Conservation (phyloP, 2,797 vertebrate species). For the Diplodus sargus region DNA sequence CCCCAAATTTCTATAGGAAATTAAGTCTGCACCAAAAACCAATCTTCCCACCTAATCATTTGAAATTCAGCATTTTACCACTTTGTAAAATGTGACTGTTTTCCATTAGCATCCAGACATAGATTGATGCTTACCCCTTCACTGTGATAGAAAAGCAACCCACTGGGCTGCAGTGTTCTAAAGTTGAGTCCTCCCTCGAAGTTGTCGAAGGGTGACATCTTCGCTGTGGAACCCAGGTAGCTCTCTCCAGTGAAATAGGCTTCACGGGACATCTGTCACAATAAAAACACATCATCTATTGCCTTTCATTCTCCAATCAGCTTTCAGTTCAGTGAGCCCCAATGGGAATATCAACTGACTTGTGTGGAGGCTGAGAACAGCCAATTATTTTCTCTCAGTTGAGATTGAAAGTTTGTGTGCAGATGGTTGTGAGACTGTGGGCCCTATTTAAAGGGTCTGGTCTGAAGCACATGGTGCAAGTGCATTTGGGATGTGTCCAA, state of each 20-base stretch:
- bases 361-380: not conserved
- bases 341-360: not conserved
- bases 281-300: conserved; percentile 25
- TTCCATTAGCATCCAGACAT: not conserved
- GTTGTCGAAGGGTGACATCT: conserved; percentile 88
- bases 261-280: conserved; percentile 91
- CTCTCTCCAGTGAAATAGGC: conserved; percentile 94
- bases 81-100: not conserved
- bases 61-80: not conserved
- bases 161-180: conserved; percentile 89
- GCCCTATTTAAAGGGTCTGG: no score
- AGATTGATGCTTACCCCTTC: conserved; percentile 85
- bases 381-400: not conserved
- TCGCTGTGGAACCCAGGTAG: conserved; percentile 92
- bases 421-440: not conserved
- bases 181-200: conserved; percentile 98
- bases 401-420: conserved; percentile 5
- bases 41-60: not conserved
- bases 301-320: not conserved
- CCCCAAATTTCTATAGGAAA: not conserved
- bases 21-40: not conserved
- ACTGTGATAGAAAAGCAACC: conserved; percentile 91
- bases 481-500: no score
- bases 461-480: no score
- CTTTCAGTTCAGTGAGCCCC: not conserved